A percentile compares a stretch with the other conserved stretches of the same genome.
phyloP scores from a whole-genome alignment of 2,888 invertebrate species.

The Siphlonurus alternatus region DNA sequence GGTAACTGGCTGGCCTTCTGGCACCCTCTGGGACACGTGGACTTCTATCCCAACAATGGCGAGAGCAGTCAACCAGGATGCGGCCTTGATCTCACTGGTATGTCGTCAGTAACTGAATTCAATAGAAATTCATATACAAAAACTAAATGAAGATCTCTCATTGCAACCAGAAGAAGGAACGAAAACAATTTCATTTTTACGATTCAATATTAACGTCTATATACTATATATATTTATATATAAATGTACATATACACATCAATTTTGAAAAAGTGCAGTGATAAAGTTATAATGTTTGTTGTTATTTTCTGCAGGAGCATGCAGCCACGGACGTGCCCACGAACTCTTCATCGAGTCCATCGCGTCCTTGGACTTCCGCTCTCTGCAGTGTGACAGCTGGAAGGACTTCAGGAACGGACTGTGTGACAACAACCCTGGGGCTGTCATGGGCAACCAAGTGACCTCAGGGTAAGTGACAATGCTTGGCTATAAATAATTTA shows the following conservation, averaged over 20 bases:
- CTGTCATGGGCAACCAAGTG: constrained; percentile 39
- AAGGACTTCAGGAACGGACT: constrained; percentile 27
- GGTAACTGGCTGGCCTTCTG: constrained; percentile 17
- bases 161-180: too few relatives aligned
- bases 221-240: too few relatives aligned
- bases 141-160: too few relatives aligned
- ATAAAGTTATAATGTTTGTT: too few relatives aligned
- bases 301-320: too few relatives aligned
- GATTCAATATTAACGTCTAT: too few relatives aligned
- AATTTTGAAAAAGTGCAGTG: too few relatives aligned
- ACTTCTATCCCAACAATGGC: constrained; percentile 15
- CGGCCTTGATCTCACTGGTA: neutral
- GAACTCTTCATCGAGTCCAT: constrained; percentile 48
- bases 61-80: constrained; percentile 12
- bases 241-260: too few relatives aligned
- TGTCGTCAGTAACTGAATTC: too few relatives aligned
- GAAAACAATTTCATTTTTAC: too few relatives aligned
- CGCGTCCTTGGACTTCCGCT: constrained; percentile 33
- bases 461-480: constrained; percentile 13
- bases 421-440: constrained; percentile 21
- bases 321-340: constrained; percentile 50
- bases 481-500: neutral
- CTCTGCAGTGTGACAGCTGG: constrained; percentile 38
- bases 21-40: constrained; percentile 14
- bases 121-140: too few relatives aligned